phyloP scores from a whole-genome alignment of 1,140 invertebrate species.

The Drosophila lacteicornis region DNA sequence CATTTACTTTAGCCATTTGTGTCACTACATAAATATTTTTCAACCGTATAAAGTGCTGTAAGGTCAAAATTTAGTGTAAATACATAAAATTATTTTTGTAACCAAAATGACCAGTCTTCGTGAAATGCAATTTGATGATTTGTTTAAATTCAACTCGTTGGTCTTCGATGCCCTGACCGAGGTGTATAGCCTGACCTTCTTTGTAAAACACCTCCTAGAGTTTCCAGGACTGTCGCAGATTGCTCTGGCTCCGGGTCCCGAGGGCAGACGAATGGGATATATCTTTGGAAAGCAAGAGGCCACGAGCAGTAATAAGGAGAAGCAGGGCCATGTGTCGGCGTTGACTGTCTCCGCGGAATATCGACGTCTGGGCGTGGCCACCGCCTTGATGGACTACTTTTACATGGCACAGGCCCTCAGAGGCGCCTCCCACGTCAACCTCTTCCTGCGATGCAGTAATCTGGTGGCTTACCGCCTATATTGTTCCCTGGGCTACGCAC shows the following conservation, averaged over 20 bases:
- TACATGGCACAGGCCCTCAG: background rate
- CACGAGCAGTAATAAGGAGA: background rate
- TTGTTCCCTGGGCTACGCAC: slow-evolving; percentile 44
- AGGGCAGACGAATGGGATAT: slow-evolving; percentile 36
- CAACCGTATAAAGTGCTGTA: background rate
- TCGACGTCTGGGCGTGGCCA: slow-evolving; percentile 58
- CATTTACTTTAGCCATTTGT: too few species aligned
- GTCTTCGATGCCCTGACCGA: slow-evolving; percentile 62
- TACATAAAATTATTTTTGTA: background rate
- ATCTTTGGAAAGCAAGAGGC: slow-evolving; percentile 50
- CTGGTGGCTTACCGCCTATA: slow-evolving; percentile 41
- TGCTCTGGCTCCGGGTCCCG: slow-evolving; percentile 30
- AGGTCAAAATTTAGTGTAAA: background rate
- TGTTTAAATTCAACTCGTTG: slow-evolving; percentile 64
- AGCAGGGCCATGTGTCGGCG: slow-evolving; percentile 48
- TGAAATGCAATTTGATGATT: slow-evolving; percentile 55
- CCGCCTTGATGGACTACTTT: slow-evolving; percentile 49
- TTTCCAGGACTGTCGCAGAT: slow-evolving; percentile 48
- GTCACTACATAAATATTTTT: background rate
- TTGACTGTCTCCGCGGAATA: slow-evolving; percentile 36
- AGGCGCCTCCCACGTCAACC: slow-evolving; percentile 44
- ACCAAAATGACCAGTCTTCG: slow-evolving; percentile 49
- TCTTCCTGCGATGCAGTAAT: slow-evolving; percentile 56
- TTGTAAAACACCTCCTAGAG: slow-evolving; percentile 42
- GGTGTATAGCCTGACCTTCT: slow-evolving; percentile 57